phyloP scores from a whole-genome alignment of 2,113 vertebrate genomes.

The Oreochromis aureus region DNA sequence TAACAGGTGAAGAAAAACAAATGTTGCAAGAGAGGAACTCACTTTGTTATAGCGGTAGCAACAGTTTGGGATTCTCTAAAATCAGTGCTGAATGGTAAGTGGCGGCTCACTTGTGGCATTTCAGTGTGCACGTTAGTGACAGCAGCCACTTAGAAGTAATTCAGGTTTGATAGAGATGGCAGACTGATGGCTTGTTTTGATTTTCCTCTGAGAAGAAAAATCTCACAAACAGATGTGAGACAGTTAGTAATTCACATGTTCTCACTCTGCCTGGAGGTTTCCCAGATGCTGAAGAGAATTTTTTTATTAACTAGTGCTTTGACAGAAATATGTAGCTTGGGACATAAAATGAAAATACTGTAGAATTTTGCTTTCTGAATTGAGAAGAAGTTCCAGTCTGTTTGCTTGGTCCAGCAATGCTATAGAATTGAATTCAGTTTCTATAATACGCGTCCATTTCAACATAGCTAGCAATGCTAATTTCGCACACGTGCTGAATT shows the following conservation, averaged over 20 bases:
- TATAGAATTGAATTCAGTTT: neutral
- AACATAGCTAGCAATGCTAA: neutral
- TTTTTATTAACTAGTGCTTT: neutral
- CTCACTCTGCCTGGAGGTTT: neutral
- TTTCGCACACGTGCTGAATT: neutral
- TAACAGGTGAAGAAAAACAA: neutral
- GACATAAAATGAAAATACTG: neutral
- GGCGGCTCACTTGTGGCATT: neutral
- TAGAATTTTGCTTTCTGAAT: neutral
- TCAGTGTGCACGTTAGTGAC: neutral
- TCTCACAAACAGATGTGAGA: neutral
- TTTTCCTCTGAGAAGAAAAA: neutral
- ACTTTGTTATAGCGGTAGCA: neutral
- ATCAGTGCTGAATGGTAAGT: neutral
- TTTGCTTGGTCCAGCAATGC: neutral
- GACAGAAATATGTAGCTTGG: neutral
- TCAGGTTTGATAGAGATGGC: neutral
- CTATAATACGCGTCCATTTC: neutral
- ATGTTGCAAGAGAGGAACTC: neutral
- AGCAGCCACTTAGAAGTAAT: slow-evolving; percentile 28
- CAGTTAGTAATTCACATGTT: neutral
- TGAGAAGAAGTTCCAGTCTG: neutral
- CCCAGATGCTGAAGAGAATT: neutral
- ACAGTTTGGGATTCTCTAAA: neutral
- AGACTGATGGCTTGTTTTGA: neutral